Percentiles rank a stretch among this genome's conserved stretches.
Conservation (phyloP, 2,888 invertebrate genomes). For the Drosophila fungiperda region DNA sequence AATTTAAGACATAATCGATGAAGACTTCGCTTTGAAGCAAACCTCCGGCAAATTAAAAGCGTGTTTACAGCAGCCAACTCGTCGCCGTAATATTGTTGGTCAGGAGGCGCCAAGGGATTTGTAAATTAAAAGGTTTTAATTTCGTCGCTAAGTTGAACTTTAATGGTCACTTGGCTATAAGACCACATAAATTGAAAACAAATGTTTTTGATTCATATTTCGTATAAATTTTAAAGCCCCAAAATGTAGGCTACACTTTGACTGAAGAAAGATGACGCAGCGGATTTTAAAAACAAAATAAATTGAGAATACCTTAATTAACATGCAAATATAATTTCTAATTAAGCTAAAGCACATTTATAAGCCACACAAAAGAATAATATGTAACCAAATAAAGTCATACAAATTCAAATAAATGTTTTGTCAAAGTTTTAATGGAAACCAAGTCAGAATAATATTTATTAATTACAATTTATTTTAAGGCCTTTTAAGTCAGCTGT, state of each 20-base stretch:
- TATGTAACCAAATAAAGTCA: background rate
- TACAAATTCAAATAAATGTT: background rate
- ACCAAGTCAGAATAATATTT: conserved; percentile 1
- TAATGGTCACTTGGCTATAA: conserved; percentile 18
- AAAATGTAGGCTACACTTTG: conserved; percentile 59
- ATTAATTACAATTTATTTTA: conserved; percentile 4
- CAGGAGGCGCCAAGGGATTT: conserved; percentile 36
- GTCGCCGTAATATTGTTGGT: conserved; percentile 30
- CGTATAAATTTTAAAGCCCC: conserved; percentile 21
- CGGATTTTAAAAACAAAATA: background rate
- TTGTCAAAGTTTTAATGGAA: background rate
- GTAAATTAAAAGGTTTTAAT: conserved; percentile 66
- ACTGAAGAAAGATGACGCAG: background rate
- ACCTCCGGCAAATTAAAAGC: conserved; percentile 60
- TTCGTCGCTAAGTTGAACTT: conserved; percentile 48
- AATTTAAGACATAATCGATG: conserved; percentile 78
- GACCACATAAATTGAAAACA: conserved; percentile 27
- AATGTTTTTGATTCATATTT: conserved; percentile 38
- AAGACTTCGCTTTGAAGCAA: conserved; percentile 38
- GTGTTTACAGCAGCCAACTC: conserved; percentile 50
- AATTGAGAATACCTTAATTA: background rate
- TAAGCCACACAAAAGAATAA: background rate
- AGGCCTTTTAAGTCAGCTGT: background rate
- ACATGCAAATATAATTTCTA: background rate
- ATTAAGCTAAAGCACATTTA: background rate